Base-by-base conservation (phyloP, 1,140 invertebrate species). In the Bombus impatiens region DNA sequence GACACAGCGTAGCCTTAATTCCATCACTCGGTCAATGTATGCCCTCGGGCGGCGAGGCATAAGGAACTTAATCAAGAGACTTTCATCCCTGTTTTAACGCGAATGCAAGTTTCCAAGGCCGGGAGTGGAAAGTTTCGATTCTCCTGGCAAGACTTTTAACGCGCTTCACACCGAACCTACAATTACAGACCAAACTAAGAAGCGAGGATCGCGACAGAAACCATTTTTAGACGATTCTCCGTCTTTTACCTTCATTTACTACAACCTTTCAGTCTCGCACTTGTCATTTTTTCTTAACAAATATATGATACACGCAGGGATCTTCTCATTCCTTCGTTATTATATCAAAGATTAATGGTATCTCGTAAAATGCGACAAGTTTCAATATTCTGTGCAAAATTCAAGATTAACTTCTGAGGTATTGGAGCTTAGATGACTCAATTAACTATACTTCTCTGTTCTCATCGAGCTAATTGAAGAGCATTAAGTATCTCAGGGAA, bases 101-200 rank as follows among this genome's bases (percentile, higher is more conserved):
- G 70, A 72, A 42, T 72, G 40, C 40, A 72, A 72, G 40, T 72
- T 72, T n/a, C 70, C 37, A 13, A 37, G 37, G 65, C n/a, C 32
- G 25, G 25, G 70, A 42, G 70, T 72, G 70, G 40, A 72, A 72
- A 72, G 70, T 72, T 72, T 72, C 70, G 70, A 72, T 72, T 72
- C 70, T n/a, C 2, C 70, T 42, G 37, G 12, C 40, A 42, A 42
- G 40, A 72, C 35, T 72, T 71, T 42, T 13, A 70, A 25, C 68
- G 32, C 32, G 2, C 25, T 40, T 70, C 32, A 5, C 59, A 0
- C 0, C 32, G 37, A 71, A 71, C 3, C n/a, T 42, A 40, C 70
- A n/a, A 71, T 71, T 42, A 71, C 40, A 42, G 40, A 1, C 0
- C 9, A 5, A 0, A 13, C 22, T 8, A 40, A 18, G 37, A 25